Percentiles rank a stretch among this genome's conserved stretches.
These are phyloP conservation scores for Oryzias sinensis DNA, from an alignment of 2,797 vertebrate genomes.

Conservation along the genomic window DNA sequence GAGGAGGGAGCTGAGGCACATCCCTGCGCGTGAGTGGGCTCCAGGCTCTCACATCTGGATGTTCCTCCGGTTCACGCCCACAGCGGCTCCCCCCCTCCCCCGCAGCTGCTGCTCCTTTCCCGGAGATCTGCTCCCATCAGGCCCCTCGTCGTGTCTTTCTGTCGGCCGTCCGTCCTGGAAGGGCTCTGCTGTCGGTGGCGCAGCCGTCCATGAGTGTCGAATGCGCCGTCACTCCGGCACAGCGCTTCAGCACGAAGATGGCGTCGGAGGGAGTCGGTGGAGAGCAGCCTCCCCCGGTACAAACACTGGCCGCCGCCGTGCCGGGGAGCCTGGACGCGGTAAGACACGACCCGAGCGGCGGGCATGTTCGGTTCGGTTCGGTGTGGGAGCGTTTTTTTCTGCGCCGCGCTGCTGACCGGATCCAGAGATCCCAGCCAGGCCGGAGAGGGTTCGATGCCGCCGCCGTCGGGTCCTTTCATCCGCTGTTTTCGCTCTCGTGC, in stretches of 20 bases:
- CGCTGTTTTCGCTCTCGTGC: constrained; percentile 49
- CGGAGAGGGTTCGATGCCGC: constrained; percentile 1
- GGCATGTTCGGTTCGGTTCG: too few species aligned
- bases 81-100: constrained; percentile 19
- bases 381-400: neutral
- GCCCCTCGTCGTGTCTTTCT: neutral
- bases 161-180: constrained; percentile 32
- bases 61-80: constrained; percentile 59
- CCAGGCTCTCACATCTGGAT: constrained; percentile 66
- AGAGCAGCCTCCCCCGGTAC: constrained; percentile 84
- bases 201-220: constrained; percentile 73
- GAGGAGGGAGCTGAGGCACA: constrained; percentile 31
- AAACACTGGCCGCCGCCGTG: constrained; percentile 75
- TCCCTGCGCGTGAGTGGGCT: constrained; percentile 51
- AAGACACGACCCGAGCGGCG: constrained; percentile 37
- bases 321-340: constrained; percentile 79
- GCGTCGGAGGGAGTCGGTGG: constrained; percentile 92
- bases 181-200: constrained; percentile 63
- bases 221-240: constrained; percentile 74
- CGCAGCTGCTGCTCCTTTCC: constrained; percentile 4
- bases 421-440: neutral
- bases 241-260: constrained; percentile 90
- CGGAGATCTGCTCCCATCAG: neutral
- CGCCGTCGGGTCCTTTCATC: constrained; percentile 1
- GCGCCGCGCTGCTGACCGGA: neutral